Base-by-base conservation (phyloP, 1,140 invertebrate genomes). In the Harpegnathos saltator region DNA sequence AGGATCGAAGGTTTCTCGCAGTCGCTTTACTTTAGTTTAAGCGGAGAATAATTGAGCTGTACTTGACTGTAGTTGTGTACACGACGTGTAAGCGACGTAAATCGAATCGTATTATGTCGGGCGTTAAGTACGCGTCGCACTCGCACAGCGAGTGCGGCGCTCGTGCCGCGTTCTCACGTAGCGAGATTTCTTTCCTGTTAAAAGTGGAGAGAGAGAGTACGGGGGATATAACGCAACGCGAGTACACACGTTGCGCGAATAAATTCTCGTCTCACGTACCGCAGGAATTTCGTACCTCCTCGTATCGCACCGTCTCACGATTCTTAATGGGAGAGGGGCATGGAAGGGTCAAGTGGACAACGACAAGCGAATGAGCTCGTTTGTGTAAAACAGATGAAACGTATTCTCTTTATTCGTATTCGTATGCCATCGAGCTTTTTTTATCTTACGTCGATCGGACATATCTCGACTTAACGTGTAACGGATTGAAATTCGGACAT, bases 331-430 rank as follows among this genome's bases (percentile, higher is more conserved):
- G 69, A 82, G 63, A 62, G 71, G 68, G 73, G 44, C 50, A 14
- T 26, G 22, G 50, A 54, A 50, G 61, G 56, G 29, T 66, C 7
- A 59, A 69, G 33, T 29, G 24, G 80, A 69, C n/a, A n/a, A 71
- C 38, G 56, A 85, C 48, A 84, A 89, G 38, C 58, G 44, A 83
- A 69, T 71, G 62, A 82, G 56, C 50, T 72, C 33, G 29, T 84
- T 88, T 89, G 56, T 93, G 87, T 90, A 93, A 93, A 93, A 93
- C 91, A 91, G 90, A 92, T 90, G 91, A 91, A 92, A 92, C 85
- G 88, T 82, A 87, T 88, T 90, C 88, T 84, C 82, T 87, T 90
- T 90, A 89, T 89, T 87, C 62, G 74, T 77, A 77, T 77, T 90
- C 80, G 75, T 88, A 88, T 74, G 86, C 78, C 85, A 89, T 89